Percentiles rank a stretch among this genome's conserved stretches.
These are phyloP conservation scores for Jaculus jaculus DNA, from an alignment of 2,113 vertebrate species.

Conservation along the genomic window DNA sequence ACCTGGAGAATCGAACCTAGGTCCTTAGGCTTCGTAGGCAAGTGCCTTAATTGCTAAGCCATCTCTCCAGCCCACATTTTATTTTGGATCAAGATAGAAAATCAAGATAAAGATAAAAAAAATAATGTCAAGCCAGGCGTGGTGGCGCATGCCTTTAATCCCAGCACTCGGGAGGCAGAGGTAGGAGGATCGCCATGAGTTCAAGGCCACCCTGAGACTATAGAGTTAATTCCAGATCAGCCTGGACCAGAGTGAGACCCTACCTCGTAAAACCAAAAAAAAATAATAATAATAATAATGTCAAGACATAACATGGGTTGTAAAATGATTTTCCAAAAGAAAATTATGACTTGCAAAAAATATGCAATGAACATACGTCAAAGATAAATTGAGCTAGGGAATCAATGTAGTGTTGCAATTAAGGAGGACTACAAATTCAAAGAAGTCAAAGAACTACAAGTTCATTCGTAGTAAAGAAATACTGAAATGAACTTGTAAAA, in stretches of 20 bases:
- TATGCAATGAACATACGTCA: constrained; percentile 1
- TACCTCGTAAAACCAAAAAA: too few relatives aligned
- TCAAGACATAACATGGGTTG: background rate
- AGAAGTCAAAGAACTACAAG: background rate
- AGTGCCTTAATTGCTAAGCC: too few relatives aligned
- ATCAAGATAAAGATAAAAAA: background rate
- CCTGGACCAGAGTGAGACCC: too few relatives aligned
- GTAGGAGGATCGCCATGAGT: too few relatives aligned
- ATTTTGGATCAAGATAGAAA: background rate
- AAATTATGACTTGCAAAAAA: background rate
- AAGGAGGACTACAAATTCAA: background rate
- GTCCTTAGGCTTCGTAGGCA: too few relatives aligned
- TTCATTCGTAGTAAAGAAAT: background rate
- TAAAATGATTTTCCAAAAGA: background rate
- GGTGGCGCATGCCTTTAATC: too few relatives aligned
- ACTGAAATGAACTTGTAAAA: constrained; percentile 38
- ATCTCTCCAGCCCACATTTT: too few relatives aligned
- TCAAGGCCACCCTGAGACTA: too few relatives aligned
- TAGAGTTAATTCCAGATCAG: too few relatives aligned
- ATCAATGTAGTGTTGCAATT: background rate
- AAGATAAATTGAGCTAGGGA: background rate
- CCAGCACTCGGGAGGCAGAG: too few relatives aligned
- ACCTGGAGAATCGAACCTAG: too few relatives aligned
- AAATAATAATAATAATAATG: background rate
- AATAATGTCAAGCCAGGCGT: background rate